A percentile compares a stretch with the other conserved stretches of the same genome.
Evolutionary conservation across 2,797 vertebrate species (phyloP).

Genomic region (Syngnathus acus): DNA sequence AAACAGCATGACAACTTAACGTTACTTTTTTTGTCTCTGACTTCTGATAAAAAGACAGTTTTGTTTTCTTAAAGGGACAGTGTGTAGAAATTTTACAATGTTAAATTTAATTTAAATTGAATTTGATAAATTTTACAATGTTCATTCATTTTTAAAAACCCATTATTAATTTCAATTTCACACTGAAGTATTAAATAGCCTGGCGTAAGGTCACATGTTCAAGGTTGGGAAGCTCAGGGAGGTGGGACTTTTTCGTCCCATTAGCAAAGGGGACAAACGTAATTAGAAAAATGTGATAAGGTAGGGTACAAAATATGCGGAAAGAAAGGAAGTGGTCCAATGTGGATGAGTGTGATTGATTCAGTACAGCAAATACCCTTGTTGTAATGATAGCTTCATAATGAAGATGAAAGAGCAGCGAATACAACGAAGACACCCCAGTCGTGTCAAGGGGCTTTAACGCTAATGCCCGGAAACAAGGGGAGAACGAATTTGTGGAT

Average conservation of each 20-base stretch:
- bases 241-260: conserved; percentile 51
- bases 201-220: conserved; percentile 48
- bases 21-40: too few relatives aligned
- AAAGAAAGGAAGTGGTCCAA: conserved; percentile 12
- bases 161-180: background rate
- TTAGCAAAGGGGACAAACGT: conserved; percentile 58
- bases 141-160: too few relatives aligned
- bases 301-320: conserved; percentile 45
- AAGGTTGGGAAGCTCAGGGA: conserved; percentile 45
- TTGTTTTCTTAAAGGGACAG: too few relatives aligned
- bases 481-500: too few relatives aligned
- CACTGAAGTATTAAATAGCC: background rate
- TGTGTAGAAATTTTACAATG: too few relatives aligned
- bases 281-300: conserved; percentile 71
- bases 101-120: too few relatives aligned
- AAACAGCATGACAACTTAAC: background rate
- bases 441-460: conserved; percentile 61
- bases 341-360: conserved; percentile 73
- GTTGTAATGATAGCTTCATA: conserved; percentile 78
- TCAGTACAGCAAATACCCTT: conserved; percentile 64
- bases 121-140: too few relatives aligned
- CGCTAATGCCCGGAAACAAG: conserved; percentile 45
- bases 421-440: conserved; percentile 63
- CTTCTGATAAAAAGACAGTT: too few relatives aligned
- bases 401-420: conserved; percentile 78